Percentiles rank a stretch among this genome's conserved stretches.
Conservation (phyloP, 1,140 invertebrate genomes). For the Drosophila eugracilis region DNA sequence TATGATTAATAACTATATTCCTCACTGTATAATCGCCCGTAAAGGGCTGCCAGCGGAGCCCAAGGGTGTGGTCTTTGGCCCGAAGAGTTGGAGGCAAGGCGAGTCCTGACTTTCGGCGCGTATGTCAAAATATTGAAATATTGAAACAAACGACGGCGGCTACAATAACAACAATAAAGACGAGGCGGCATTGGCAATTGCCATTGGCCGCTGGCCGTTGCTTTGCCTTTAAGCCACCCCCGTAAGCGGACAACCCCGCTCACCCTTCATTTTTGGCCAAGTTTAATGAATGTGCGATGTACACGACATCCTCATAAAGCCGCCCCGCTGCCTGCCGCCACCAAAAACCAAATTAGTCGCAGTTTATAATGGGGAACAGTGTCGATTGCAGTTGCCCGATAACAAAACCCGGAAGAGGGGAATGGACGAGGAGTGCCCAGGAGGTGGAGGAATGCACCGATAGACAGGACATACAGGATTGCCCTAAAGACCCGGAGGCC, state of each 20-base stretch:
- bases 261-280: slow-evolving; percentile 31
- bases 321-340: slow-evolving; percentile 33
- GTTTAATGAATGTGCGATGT: slow-evolving; percentile 78
- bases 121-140: slow-evolving; percentile 83
- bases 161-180: slow-evolving; percentile 41
- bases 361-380: slow-evolving; percentile 47
- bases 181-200: slow-evolving; percentile 20
- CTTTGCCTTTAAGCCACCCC: slow-evolving; percentile 1
- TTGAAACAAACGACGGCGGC: slow-evolving; percentile 66
- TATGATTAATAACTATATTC: no score
- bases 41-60: slow-evolving; percentile 28
- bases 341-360: slow-evolving; percentile 71
- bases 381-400: slow-evolving; percentile 65
- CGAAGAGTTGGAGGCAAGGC: slow-evolving; percentile 16
- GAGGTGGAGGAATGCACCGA: slow-evolving; percentile 32
- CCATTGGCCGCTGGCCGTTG: slow-evolving; percentile 23
- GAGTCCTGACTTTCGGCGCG: slow-evolving; percentile 63
- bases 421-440: slow-evolving; percentile 8
- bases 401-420: slow-evolving; percentile 19
- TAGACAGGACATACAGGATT: slow-evolving; percentile 19
- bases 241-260: background rate
- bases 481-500: background rate
- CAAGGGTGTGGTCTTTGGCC: slow-evolving; percentile 38
- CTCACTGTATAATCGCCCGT: slow-evolving; percentile 5
- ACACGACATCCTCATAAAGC: slow-evolving; percentile 78